Evolutionary conservation across 2,113 vertebrate genomes (phyloP), one percentile per base, ranked within the genome.

Genomic region (Poecile atricapillus): DNA sequence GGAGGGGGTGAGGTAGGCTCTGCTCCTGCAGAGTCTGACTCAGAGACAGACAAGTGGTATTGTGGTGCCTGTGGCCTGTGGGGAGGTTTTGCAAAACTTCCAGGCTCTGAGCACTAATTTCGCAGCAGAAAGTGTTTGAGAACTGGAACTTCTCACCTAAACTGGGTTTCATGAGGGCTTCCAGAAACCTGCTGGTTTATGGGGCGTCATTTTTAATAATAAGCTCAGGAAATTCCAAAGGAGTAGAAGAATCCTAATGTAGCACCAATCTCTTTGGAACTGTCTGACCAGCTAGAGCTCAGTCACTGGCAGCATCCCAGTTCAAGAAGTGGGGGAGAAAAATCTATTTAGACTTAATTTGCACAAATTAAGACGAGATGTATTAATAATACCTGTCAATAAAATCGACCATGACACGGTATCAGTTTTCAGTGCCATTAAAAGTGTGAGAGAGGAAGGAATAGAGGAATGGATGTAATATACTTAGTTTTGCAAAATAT

Each of bases 161-260:
- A 35, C 31, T 13, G 35, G 5, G 9, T 87, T 86, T 88, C 39
- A 10, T 9, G 55, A 9, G 30, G 21, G 6, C 46, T 89, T 97
- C 86, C 76, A 94, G 79, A 93, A 93, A 62, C 50, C 49, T 88
- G n/a, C 76, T 93, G 83, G 33, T 92, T 95, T 95, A 93, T 81
- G 64, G 19, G 33, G 63, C 0, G 3, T 74, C 47, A 81, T 88
- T 94, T 93, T 95, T 89, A 97, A 96, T 94, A 96, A 75, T 53
- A 88, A 90, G 15, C 16, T 56, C 33, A 70, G 80, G 92, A 93
- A 95, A 94, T 93, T 95, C 62, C 56, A 43, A 58, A 73, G 43
- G 8, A 75, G 12, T 64, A 46, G 67, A 93, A 78, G 33, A 95
- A 56, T 24, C 62, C 21, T 82, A 93, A 77, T 13, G 55, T 22